Evolutionary conservation across 2,113 vertebrate species (phyloP).

Genomic region (Bombycilla garrulus): DNA sequence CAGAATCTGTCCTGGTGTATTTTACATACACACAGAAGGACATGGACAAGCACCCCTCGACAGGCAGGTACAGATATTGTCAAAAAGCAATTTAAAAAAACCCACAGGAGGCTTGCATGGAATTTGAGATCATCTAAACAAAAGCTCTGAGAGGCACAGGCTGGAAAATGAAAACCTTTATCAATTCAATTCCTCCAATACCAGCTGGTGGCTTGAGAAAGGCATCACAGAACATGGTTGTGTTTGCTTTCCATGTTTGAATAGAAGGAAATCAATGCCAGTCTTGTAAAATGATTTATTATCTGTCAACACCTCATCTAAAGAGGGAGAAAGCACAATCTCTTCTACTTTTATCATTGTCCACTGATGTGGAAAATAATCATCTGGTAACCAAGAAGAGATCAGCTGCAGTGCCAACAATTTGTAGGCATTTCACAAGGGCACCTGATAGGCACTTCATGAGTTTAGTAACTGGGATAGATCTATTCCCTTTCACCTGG

Average conservation of each 20-base stretch:
- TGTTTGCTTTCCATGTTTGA: not conserved
- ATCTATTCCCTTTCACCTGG: not conserved
- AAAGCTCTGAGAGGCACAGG: not conserved
- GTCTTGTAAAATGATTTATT: conserved; percentile 32
- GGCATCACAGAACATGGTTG: not conserved
- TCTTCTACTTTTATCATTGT: conserved; percentile 22
- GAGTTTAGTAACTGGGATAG: not conserved
- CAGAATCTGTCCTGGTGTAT: not conserved
- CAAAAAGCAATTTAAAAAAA: not conserved
- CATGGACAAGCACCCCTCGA: not conserved
- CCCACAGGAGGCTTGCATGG: accelerated
- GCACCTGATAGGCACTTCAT: not conserved
- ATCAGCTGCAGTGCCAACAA: conserved; percentile 22
- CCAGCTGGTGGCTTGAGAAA: not conserved
- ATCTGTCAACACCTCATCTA: not conserved
- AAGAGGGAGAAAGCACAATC: not conserved
- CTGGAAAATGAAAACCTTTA: not conserved
- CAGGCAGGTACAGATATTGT: not conserved
- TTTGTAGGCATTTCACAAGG: not conserved
- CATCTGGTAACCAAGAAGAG: conserved; percentile 28
- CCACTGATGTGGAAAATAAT: conserved; percentile 45
- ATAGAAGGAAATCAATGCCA: not conserved
- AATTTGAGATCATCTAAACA: not conserved
- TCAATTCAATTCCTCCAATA: not conserved
- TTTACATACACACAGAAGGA: not conserved